Percentiles rank a stretch among this genome's conserved stretches.
Evolutionary conservation across 92 coral and sea anemone genomes (phyloP).

Genomic region (Nematostella vectensis): DNA sequence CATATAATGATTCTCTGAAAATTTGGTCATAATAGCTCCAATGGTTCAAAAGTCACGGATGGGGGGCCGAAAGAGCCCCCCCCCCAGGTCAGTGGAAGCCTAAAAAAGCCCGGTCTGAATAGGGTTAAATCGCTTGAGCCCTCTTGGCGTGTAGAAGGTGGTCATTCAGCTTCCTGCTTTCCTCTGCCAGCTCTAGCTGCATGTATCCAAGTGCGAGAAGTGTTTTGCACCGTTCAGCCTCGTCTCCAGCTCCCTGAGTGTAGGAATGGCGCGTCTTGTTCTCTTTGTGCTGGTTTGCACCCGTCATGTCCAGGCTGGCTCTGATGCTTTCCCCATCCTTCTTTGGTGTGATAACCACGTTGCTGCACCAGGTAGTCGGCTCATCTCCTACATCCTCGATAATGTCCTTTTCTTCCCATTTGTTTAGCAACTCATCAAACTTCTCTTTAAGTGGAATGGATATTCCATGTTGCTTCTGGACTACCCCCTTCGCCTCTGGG

Average conservation of each 20-base stretch:
- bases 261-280: slow-evolving; percentile 30
- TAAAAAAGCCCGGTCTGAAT: too few relatives aligned
- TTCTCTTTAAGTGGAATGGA: slow-evolving; percentile 21
- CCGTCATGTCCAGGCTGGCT: slow-evolving; percentile 11
- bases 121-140: slow-evolving; percentile 14
- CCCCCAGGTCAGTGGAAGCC: too few relatives aligned
- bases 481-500: slow-evolving; percentile 14
- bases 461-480: slow-evolving; percentile 25
- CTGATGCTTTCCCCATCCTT: slow-evolving; percentile 9
- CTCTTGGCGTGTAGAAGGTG: slow-evolving; percentile 28
- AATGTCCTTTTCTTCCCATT: slow-evolving; percentile 5
- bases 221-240: slow-evolving; percentile 32
- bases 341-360: slow-evolving; percentile 21
- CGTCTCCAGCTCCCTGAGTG: slow-evolving; percentile 12
- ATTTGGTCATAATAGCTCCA: too few relatives aligned
- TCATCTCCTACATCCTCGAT: slow-evolving; percentile 30
- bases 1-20: too few relatives aligned
- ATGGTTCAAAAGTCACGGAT: too few relatives aligned
- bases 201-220: slow-evolving; percentile 28
- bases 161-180: slow-evolving; percentile 32
- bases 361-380: slow-evolving; percentile 28
- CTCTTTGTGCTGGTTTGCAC: slow-evolving; percentile 15
- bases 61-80: too few relatives aligned
- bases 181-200: too few relatives aligned
- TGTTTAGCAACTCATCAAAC: slow-evolving; percentile 6